Conservation (phyloP, 2,113 vertebrate species). For the Narcine bancroftii region DNA sequence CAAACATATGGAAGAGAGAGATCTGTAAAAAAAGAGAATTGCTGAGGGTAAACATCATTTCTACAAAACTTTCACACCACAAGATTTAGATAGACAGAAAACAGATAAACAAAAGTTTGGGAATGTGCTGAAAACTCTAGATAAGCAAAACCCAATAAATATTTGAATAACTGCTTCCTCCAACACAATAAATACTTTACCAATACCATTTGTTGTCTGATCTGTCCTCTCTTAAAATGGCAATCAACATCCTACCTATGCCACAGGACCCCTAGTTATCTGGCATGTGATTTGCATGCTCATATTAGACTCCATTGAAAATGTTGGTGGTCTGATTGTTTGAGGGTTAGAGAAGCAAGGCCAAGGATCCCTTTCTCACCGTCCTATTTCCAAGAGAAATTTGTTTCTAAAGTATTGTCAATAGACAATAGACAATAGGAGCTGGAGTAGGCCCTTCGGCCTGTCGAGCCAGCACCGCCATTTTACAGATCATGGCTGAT, state of each 20-base stretch:
- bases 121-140: background rate
- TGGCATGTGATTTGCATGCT: too few relatives aligned
- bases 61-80: background rate
- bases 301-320: too few relatives aligned
- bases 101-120: background rate
- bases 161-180: background rate
- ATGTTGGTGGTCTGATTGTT: too few relatives aligned
- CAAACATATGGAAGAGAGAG: background rate
- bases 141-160: background rate
- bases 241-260: background rate
- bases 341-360: background rate
- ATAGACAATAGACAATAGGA: too few relatives aligned
- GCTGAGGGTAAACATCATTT: background rate
- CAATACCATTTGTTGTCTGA: background rate
- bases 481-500: too few relatives aligned
- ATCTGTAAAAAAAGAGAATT: background rate
- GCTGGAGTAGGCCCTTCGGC: too few relatives aligned
- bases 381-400: too few relatives aligned
- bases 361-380: too few relatives aligned
- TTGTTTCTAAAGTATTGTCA: too few relatives aligned
- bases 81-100: background rate
- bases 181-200: background rate
- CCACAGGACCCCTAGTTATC: too few relatives aligned
- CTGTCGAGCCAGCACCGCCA: too few relatives aligned
- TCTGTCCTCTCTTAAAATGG: background rate